These are phyloP conservation scores for Ceyx cyanopectus DNA, from an alignment of 2,113 vertebrate genomes.

Conservation along the genomic window DNA sequence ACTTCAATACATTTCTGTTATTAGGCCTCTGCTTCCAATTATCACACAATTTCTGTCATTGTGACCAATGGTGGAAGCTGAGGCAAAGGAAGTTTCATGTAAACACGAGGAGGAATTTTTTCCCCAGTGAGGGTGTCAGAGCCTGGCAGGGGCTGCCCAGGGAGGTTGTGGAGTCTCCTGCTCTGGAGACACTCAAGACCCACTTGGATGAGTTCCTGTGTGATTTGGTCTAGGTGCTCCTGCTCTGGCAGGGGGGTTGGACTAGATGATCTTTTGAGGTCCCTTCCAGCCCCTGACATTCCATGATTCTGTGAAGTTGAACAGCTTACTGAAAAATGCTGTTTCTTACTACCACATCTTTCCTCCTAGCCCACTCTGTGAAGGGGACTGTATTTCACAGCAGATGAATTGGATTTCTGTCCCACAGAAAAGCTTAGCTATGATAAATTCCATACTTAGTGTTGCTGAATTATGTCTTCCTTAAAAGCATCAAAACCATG, in stretches of 20 bases:
- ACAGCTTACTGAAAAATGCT: constrained; percentile 20
- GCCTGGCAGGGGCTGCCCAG: too few relatives aligned
- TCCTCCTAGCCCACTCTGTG: background rate
- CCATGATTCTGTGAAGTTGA: constrained; percentile 15
- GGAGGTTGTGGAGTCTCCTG: too few relatives aligned
- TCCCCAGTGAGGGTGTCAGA: too few relatives aligned
- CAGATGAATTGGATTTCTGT: constrained; percentile 58
- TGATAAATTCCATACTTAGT: constrained; percentile 50
- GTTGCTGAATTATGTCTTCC: constrained; percentile 37
- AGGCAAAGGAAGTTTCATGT: too few relatives aligned
- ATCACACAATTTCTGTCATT: background rate
- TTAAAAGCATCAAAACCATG: constrained; percentile 37
- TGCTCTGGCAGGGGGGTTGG: too few relatives aligned
- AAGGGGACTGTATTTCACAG: constrained; percentile 2
- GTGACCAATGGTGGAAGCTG: too few relatives aligned
- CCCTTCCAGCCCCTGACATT: too few relatives aligned
- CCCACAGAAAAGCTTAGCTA: constrained; percentile 41
- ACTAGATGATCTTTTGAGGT: too few relatives aligned
- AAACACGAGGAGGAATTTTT: too few relatives aligned
- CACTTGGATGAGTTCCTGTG: too few relatives aligned
- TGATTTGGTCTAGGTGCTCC: too few relatives aligned
- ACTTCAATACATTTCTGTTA: background rate
- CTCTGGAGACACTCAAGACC: too few relatives aligned
- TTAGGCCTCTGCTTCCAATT: background rate
- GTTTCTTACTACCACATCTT: constrained; percentile 38